Conservation (phyloP, 1,140 invertebrate genomes). For the Schlechtendalia chinensis region DNA sequence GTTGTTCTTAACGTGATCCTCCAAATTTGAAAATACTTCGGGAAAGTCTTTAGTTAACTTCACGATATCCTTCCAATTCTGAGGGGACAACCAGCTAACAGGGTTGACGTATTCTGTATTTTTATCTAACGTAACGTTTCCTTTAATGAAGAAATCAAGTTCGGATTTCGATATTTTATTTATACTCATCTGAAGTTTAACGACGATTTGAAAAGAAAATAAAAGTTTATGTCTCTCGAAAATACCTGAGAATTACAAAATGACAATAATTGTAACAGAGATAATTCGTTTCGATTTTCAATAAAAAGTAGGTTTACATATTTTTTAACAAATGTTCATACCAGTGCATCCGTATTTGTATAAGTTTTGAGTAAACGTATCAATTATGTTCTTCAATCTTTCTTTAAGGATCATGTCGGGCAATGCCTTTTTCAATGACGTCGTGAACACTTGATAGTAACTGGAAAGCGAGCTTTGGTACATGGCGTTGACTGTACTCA, state of each 20-base stretch:
- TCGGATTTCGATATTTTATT: conserved; percentile 66
- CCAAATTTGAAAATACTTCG: conserved; percentile 65
- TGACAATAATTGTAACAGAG: no score
- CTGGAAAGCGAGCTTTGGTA: conserved; percentile 85
- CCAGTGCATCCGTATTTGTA: conserved; percentile 88
- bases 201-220: conserved; percentile 86
- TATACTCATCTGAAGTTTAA: conserved; percentile 72
- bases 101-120: conserved; percentile 56
- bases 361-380: conserved; percentile 78
- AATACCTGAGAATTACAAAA: conserved; percentile 62
- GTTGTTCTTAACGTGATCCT: conserved; percentile 65
- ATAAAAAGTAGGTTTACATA: not conserved
- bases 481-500: conserved; percentile 82
- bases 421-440: conserved; percentile 74
- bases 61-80: conserved; percentile 79
- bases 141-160: conserved; percentile 89
- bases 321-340: conserved; percentile 50
- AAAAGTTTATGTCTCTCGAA: conserved; percentile 87
- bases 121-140: conserved; percentile 74
- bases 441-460: conserved; percentile 77
- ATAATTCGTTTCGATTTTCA: not conserved
- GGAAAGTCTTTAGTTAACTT: conserved; percentile 70
- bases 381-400: conserved; percentile 77
- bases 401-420: conserved; percentile 70
- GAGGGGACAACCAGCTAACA: conserved; percentile 49